These are phyloP conservation scores for Zygaena filipendulae DNA, from an alignment of 2,888 invertebrate genomes.

Conservation along the genomic window DNA sequence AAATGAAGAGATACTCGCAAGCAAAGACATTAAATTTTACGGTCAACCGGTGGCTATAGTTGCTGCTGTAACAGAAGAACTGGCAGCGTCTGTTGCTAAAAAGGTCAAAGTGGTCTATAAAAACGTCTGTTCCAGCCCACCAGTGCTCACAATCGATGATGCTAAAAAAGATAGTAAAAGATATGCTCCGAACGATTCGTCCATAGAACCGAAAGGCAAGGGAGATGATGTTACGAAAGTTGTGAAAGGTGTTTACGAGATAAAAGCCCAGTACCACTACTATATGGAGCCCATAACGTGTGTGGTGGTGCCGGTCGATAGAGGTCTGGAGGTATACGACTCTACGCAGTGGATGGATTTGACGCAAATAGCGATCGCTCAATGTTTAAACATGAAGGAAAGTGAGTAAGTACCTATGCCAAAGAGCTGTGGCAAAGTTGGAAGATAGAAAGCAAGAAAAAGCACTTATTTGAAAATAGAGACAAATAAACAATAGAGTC, in stretches of 20 bases:
- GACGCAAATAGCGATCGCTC: conserved; percentile 66
- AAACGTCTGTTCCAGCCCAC: conserved; percentile 29
- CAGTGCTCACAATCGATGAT: conserved; percentile 42
- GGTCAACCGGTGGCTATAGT: conserved; percentile 78
- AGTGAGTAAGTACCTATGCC: conserved; percentile 68
- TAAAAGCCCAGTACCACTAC: conserved; percentile 79
- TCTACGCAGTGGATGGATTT: conserved; percentile 75
- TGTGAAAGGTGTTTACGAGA: conserved; percentile 68
- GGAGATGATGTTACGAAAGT: conserved; percentile 42
- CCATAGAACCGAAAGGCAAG: conserved; percentile 32
- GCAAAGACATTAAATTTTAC: conserved; percentile 65
- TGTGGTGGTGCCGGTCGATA: conserved; percentile 75
- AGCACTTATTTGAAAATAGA: too few relatives aligned
- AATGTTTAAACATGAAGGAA: conserved; percentile 62
- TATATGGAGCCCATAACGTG: conserved; percentile 77
- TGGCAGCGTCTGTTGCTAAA: conserved; percentile 66
- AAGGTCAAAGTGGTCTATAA: conserved; percentile 70
- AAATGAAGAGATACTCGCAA: conserved; percentile 64
- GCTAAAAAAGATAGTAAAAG: conserved; percentile 51
- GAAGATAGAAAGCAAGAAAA: too few relatives aligned
- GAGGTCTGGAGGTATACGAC: conserved; percentile 73
- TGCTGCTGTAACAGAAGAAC: conserved; percentile 66
- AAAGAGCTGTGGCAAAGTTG: too few relatives aligned
- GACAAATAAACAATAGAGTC: too few relatives aligned
- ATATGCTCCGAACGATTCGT: conserved; percentile 23